Evolutionary conservation across 2,113 vertebrate genomes (phyloP).

Genomic region (Rana temporaria): DNA sequence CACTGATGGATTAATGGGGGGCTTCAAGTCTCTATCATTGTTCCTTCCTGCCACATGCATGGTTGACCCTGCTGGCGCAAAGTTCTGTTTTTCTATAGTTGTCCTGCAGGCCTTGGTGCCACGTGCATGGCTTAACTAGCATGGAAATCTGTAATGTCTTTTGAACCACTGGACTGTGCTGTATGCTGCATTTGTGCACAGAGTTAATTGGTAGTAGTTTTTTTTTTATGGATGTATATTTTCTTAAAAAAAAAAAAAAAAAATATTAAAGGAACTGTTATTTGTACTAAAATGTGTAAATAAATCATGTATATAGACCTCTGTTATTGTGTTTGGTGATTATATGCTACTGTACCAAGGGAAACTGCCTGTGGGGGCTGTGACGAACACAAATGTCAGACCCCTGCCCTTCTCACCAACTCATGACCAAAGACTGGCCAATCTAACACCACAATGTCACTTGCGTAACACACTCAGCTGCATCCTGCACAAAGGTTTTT

Average conservation of each 20-base stretch:
- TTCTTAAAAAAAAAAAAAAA: background rate
- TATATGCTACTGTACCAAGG: too few species aligned
- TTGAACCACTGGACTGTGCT: slow-evolving; percentile 25
- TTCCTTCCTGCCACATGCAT: background rate
- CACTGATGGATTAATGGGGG: slow-evolving; percentile 21
- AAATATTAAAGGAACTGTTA: background rate
- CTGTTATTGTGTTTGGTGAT: background rate
- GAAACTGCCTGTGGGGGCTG: too few species aligned
- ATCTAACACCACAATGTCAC: too few species aligned
- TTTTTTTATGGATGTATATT: slow-evolving; percentile 42
- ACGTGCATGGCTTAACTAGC: slow-evolving; percentile 14
- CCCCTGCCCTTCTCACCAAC: too few species aligned
- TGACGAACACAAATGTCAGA: too few species aligned
- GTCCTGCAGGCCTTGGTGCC: background rate
- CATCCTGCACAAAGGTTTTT: too few species aligned
- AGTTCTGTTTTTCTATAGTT: background rate
- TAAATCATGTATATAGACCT: slow-evolving; percentile 3
- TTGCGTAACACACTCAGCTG: too few species aligned
- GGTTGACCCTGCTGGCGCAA: background rate
- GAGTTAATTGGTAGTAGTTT: slow-evolving; percentile 9
- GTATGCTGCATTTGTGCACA: background rate
- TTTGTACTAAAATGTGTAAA: slow-evolving; percentile 38
- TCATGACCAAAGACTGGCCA: too few species aligned
- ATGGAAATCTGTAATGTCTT: slow-evolving; percentile 15
- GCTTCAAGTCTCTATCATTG: background rate